phyloP scores from a whole-genome alignment of 2,888 invertebrate species.

The Drosophila putrida region DNA sequence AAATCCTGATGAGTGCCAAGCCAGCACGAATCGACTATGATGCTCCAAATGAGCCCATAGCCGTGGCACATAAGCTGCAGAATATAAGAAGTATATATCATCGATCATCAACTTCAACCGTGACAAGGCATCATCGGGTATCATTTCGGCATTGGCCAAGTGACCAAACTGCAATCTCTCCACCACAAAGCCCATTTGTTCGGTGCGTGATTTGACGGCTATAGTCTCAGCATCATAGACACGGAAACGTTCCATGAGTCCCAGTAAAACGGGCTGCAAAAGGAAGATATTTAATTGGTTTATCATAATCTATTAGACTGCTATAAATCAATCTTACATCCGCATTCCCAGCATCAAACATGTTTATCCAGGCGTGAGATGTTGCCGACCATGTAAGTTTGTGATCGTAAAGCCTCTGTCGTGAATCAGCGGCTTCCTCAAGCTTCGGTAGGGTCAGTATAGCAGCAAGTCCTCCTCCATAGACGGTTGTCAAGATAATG shows the following conservation, averaged over 20 bases:
- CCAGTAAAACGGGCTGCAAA: constrained; percentile 53
- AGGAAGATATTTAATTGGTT: neutral
- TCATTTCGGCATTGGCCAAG: constrained; percentile 88
- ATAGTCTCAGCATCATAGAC: constrained; percentile 56
- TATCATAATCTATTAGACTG: neutral
- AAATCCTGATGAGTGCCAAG: constrained; percentile 88
- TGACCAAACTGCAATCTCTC: constrained; percentile 89
- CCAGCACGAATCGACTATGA: constrained; percentile 87
- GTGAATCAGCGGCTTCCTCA: constrained; percentile 88
- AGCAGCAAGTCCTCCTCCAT: constrained; percentile 89
- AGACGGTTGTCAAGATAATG: constrained; percentile 88
- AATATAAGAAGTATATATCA: constrained; percentile 89
- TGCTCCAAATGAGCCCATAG: constrained; percentile 87
- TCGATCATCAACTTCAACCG: constrained; percentile 88
- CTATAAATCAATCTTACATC: constrained; percentile 55
- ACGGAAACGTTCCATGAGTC: constrained; percentile 57
- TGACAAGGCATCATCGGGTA: constrained; percentile 87
- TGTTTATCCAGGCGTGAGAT: constrained; percentile 89
- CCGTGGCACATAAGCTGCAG: constrained; percentile 88
- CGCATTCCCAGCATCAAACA: constrained; percentile 86
- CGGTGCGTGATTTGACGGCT: constrained; percentile 84
- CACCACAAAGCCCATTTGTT: constrained; percentile 87
- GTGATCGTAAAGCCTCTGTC: constrained; percentile 87
- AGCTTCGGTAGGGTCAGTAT: constrained; percentile 89
- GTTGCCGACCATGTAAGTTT: constrained; percentile 89